Base-by-base conservation (phyloP, 2,797 vertebrate genomes). In the Argentina silus region DNA sequence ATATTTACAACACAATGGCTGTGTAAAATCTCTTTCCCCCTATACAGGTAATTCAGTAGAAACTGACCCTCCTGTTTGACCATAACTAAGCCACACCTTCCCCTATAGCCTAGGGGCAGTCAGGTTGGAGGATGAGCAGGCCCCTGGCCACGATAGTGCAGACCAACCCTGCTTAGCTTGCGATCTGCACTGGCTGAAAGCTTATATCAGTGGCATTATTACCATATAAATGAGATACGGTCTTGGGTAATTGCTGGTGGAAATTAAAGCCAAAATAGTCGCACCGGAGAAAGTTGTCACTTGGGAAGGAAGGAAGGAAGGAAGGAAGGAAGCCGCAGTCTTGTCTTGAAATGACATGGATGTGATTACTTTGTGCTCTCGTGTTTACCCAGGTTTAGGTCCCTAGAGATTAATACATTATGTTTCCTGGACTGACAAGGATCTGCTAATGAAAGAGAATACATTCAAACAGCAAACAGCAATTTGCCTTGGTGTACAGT, bases 211-310 rank as follows among this genome's bases (percentile, higher is more conserved):
- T 83, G 80, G 77, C 82, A 88, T 81, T 86, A 93, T 94, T 94
- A 93, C 85, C 94, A 94, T 94, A 93, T 90, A 93, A 94, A 94
- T 91, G 88, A 93, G 90, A 93, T 90, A 81, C 90, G 81, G 81
- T 80, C 87, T 90, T 68, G 72, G 80, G 85, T 92, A 92, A 94
- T 91, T 93, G 88, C 81, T 50, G 81, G 44, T 81, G 85, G 90
- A 87, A 91, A 93, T 90, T 83, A 88, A 91, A 91, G 82, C 72
- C 81, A 82, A 36, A 88, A 74, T 57, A 68, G 82, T 80, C 60
- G 79, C 70, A 12, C 78, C 79, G 82, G 67, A 88, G 79, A 86
- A 86, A 83, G 70, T 84, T 83, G 81, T 83, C 6, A 71, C 78
- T 78, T 76, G 69, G 21, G 75, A 81, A 76, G 70, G 79, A 84